Evolutionary conservation across 2,888 invertebrate species (phyloP).

Genomic region (Hydrotaea cyrtoneurina): DNA sequence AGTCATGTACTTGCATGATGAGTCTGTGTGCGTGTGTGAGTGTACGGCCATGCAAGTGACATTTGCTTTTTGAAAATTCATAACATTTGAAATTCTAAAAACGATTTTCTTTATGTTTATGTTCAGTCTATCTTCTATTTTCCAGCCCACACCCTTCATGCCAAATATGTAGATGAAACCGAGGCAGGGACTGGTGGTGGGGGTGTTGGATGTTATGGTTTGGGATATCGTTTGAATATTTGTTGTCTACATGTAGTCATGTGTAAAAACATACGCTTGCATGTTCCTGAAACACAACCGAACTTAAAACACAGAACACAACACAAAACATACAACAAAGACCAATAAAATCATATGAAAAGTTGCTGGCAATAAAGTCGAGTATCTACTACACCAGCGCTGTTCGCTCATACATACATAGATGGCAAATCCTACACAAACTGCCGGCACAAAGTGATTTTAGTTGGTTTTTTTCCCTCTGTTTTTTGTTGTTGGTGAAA

Average conservation of each 20-base stretch:
- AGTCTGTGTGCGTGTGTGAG: slow-evolving; percentile 12
- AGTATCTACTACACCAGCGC: slow-evolving; percentile 6
- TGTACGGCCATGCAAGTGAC: slow-evolving; percentile 64
- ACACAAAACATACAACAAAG: slow-evolving; percentile 51
- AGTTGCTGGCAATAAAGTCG: slow-evolving; percentile 64
- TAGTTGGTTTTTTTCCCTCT: slow-evolving; percentile 16
- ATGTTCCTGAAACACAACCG: slow-evolving; percentile 48
- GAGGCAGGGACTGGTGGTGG: neutral
- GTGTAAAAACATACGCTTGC: slow-evolving; percentile 66
- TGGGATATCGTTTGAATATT: slow-evolving; percentile 28
- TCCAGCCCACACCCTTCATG: neutral
- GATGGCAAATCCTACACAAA: slow-evolving; percentile 28
- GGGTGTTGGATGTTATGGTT: neutral
- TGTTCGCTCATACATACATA: neutral
- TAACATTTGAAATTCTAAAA: slow-evolving; percentile 68
- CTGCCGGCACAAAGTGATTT: slow-evolving; percentile 58
- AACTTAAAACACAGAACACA: slow-evolving; percentile 5
- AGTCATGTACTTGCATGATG: neutral
- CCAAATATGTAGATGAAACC: neutral
- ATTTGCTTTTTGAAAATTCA: slow-evolving; percentile 67
- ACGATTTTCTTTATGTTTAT: slow-evolving; percentile 66
- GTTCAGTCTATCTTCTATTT: neutral
- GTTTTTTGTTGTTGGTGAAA: slow-evolving; percentile 39
- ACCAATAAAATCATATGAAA: slow-evolving; percentile 67
- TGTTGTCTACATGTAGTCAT: slow-evolving; percentile 64